phyloP scores from a whole-genome alignment of 2,113 vertebrate genomes.

The Tetrao urogallus region DNA sequence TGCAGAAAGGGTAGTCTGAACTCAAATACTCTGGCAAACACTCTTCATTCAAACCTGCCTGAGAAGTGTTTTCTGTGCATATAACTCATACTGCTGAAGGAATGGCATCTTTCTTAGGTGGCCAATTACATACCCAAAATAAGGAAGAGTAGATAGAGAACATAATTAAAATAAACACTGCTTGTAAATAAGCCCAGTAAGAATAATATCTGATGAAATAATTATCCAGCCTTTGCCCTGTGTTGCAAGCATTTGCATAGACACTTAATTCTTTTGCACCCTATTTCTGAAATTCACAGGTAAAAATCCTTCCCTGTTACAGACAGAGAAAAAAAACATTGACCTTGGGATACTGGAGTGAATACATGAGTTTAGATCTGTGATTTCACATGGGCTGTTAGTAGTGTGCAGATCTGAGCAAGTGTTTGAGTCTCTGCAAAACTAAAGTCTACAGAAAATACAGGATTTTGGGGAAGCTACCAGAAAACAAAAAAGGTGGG shows the following conservation, averaged over 20 bases:
- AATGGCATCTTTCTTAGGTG: neutral
- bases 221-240: neutral
- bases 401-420: neutral
- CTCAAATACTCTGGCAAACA: neutral
- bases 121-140: neutral
- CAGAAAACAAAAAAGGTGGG: neutral
- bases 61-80: neutral
- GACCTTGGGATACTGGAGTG: neutral
- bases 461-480: neutral
- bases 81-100: neutral
- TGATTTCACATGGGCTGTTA: neutral
- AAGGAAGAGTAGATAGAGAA: slow-evolving; percentile 9
- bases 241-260: neutral
- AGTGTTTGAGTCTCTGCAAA: neutral
- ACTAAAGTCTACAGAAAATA: neutral
- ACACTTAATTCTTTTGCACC: neutral
- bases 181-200: slow-evolving; percentile 10
- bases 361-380: neutral
- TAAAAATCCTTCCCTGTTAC: neutral
- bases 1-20: neutral
- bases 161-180: slow-evolving; percentile 3
- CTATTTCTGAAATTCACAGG: neutral
- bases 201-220: neutral
- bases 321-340: neutral
- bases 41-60: neutral